Conservation (phyloP, 2,888 invertebrate genomes). For the Sinohyriopsis cumingii region DNA sequence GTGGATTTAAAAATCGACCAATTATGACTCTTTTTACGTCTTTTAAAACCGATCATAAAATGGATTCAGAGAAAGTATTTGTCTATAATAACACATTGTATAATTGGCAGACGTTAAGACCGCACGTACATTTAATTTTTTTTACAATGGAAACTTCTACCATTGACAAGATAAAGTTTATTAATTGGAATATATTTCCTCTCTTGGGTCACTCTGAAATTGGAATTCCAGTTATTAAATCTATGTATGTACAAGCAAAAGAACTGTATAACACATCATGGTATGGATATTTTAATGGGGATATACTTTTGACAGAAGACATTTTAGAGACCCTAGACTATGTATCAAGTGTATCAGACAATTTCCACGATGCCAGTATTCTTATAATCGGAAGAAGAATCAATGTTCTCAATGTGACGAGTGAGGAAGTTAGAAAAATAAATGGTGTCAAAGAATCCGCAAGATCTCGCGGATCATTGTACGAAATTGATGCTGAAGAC, state of each 20-base stretch:
- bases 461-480: constrained; percentile 19
- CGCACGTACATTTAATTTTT: constrained; percentile 33
- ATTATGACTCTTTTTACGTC: constrained; percentile 33
- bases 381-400: constrained; percentile 35
- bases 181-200: constrained; percentile 38
- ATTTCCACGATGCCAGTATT: constrained; percentile 10
- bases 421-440: constrained; percentile 4
- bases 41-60: constrained; percentile 23
- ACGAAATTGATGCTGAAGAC: constrained; percentile 39
- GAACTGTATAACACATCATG: constrained; percentile 28
- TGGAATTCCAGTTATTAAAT: constrained; percentile 31
- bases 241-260: constrained; percentile 30
- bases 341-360: constrained; percentile 14
- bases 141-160: constrained; percentile 38
- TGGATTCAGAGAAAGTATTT: constrained; percentile 26
- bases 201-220: neutral
- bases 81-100: constrained; percentile 44
- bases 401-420: constrained; percentile 31
- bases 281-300: constrained; percentile 41
- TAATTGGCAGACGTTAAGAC: constrained; percentile 43
- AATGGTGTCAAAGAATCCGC: constrained; percentile 11
- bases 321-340: constrained; percentile 24
- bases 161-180: constrained; percentile 8
- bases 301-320: constrained; percentile 34
- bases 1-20: constrained; percentile 3